Evolutionary conservation across 1,140 invertebrate species (phyloP), one percentile per base, ranked within the genome.

Genomic region (Olivierus martensii): DNA sequence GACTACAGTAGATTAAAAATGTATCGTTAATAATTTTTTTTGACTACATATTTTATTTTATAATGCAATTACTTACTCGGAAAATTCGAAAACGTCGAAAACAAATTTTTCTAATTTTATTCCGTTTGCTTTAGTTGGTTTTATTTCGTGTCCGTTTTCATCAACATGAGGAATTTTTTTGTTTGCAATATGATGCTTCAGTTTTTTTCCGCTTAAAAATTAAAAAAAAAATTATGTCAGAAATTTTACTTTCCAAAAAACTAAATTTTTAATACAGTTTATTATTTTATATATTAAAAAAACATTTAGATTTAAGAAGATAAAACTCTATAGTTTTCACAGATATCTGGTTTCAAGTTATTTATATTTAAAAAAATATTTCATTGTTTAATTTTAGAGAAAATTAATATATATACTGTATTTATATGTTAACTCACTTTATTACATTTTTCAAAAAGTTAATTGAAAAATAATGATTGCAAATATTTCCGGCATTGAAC

Each of bases 71-170:
- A 69, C 73, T 68, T 68, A 79, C 68, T 84, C 77, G 0, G 90
- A 77, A 68, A 91, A 94, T 62, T 85, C 82, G 67, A 99, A 98
- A 0, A 97, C 92, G 72, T 99, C 96, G 67, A 99, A 99, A 2
- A 99, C 84, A 69, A 99, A 99, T 71, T 99, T 99, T 63, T 99
- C 96, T 67, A 98, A 85, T 75, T 99, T 99, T 56, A 99, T 92
- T 18, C 94, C 95, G 67, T 99, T 99, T 0, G 86, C 80, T 62
- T 79, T 76, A 0, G 77, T 76, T 0, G 95, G 93, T 50, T 79
- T 83, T 11, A 81, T 70, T 42, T 76, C 70, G 19, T 78, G 69
- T 5, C 89, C 88, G 49, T 79, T 72, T 0, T 75, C 71, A 67
- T 91, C 79, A 0, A 94, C 73, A 63, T 79, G 86, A 0, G 92